A percentile compares a stretch with the other conserved stretches of the same genome.
These are phyloP conservation scores for Martes martes DNA, from an alignment of 2,113 vertebrate genomes.

Conservation along the genomic window DNA sequence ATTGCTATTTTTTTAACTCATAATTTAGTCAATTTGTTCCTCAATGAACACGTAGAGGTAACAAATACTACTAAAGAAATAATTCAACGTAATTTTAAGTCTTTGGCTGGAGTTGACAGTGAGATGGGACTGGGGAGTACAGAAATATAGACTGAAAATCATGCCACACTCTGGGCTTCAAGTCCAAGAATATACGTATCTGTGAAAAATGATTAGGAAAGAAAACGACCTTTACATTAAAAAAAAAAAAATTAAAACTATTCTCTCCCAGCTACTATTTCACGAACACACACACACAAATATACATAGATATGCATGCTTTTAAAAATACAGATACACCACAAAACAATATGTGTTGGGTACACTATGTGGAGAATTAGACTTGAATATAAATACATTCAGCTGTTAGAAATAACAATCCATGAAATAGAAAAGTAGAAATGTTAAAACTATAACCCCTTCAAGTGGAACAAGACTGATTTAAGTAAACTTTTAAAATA, in stretches of 20 bases:
- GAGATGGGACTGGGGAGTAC: background rate
- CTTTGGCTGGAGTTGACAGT: conserved; percentile 1
- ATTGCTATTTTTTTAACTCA: conserved; percentile 9
- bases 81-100: conserved; percentile 42
- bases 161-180: background rate
- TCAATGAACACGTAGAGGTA: conserved; percentile 8
- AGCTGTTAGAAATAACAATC: conserved; percentile 40
- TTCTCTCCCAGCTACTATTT: conserved; percentile 36
- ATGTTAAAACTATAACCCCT: background rate
- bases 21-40: conserved; percentile 11
- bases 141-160: background rate
- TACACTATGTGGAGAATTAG: background rate
- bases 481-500: conserved; percentile 49
- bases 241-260: conserved; percentile 16
- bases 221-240: conserved; percentile 27
- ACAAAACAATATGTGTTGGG: background rate
- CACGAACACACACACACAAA: background rate
- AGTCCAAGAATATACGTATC: conserved; percentile 30
- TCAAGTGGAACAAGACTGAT: conserved; percentile 2
- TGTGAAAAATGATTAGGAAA: conserved; percentile 56
- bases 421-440: background rate
- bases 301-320: background rate
- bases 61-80: background rate
- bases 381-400: conserved; percentile 31
- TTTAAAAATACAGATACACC: conserved; percentile 7